Percentiles rank a stretch among this genome's conserved stretches.
These are phyloP conservation scores for Myrmophylax atrothorax DNA, from an alignment of 2,113 vertebrate species.

Conservation along the genomic window DNA sequence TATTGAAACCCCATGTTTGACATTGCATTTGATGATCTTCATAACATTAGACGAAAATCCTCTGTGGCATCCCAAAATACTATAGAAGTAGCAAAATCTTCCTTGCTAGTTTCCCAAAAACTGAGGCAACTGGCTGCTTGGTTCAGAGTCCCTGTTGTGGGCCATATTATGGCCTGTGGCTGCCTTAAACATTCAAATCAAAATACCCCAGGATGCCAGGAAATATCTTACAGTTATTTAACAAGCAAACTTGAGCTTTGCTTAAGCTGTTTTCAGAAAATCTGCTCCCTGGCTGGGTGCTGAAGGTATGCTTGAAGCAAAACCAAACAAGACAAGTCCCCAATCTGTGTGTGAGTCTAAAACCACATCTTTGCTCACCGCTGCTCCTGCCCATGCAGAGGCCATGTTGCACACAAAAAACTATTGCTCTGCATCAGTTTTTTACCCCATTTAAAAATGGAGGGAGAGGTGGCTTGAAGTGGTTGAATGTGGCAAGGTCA, in stretches of 20 bases:
- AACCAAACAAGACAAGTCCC: neutral
- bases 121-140: neutral
- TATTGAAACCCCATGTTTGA: neutral
- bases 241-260: neutral
- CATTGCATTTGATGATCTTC: neutral
- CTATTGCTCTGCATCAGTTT: neutral
- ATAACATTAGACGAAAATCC: neutral
- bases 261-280: neutral
- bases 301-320: neutral
- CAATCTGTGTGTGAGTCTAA: neutral
- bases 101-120: neutral
- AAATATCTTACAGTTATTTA: neutral
- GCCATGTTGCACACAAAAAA: neutral
- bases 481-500: neutral
- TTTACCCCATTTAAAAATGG: neutral
- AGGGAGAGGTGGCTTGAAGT: neutral
- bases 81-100: neutral
- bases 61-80: neutral
- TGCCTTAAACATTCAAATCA: neutral
- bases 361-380: neutral
- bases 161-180: accelerated
- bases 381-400: neutral
- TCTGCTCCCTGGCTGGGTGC: neutral
- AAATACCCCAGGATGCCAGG: neutral
- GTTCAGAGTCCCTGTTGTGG: neutral